phyloP scores from a whole-genome alignment of 2,888 invertebrate genomes.

The Tetragonula carbonaria region DNA sequence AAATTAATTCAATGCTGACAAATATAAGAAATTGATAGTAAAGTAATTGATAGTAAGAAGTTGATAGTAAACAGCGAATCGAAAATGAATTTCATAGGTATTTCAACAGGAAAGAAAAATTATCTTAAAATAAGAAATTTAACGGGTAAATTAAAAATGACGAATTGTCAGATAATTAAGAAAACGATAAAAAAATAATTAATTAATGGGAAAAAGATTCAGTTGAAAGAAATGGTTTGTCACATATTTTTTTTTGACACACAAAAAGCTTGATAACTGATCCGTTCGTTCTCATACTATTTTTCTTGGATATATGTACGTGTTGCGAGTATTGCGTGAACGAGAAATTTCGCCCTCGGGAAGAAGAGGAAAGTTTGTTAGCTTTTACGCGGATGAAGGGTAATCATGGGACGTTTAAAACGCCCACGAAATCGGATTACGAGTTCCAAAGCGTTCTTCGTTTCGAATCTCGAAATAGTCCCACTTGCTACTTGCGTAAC shows the following conservation, averaged over 20 bases:
- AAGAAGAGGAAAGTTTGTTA: conserved; percentile 1
- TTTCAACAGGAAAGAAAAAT: too few relatives aligned
- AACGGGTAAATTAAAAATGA: too few relatives aligned
- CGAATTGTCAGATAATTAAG: background rate
- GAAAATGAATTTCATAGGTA: too few relatives aligned
- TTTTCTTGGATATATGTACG: background rate
- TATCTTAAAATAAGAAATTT: too few relatives aligned
- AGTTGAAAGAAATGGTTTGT: too few relatives aligned
- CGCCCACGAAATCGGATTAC: conserved; percentile 37
- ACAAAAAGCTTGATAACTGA: background rate
- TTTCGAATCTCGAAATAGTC: conserved; percentile 16
- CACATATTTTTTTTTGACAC: too few relatives aligned
- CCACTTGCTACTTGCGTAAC: conserved; percentile 30
- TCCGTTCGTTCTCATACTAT: background rate
- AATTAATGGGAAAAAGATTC: too few relatives aligned
- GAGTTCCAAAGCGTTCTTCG: conserved; percentile 23
- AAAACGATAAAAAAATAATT: background rate
- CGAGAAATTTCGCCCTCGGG: background rate
- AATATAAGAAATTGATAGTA: too few relatives aligned
- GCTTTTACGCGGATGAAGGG: conserved; percentile 1
- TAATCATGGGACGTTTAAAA: conserved; percentile 19
- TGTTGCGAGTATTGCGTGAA: background rate
- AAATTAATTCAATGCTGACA: too few relatives aligned
- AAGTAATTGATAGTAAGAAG: too few relatives aligned
- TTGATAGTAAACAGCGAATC: too few relatives aligned